Evolutionary conservation across 2,888 invertebrate genomes (phyloP).

Genomic region (Chloromyia formosa): DNA sequence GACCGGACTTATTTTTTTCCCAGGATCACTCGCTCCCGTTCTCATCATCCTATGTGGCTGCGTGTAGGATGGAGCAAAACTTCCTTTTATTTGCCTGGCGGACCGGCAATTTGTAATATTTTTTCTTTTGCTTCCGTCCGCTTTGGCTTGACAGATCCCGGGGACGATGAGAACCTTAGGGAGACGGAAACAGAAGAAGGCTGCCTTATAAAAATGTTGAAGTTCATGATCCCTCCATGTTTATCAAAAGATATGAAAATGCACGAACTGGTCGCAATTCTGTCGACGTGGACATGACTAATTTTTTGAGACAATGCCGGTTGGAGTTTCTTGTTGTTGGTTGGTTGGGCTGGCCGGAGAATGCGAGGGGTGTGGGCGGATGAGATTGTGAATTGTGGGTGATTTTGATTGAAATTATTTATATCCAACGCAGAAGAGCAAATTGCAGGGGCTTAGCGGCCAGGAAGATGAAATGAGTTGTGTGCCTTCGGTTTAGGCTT

Average conservation of each 20-base stretch:
- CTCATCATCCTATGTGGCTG: no score
- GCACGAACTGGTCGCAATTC: conserved; percentile 40
- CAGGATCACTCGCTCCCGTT: not conserved
- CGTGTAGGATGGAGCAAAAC: not conserved
- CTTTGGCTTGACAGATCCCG: conserved; percentile 8
- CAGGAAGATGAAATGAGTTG: no score
- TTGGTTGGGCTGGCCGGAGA: no score
- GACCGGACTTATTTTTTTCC: not conserved
- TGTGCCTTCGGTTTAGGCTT: no score
- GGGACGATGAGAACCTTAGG: not conserved
- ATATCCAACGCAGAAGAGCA: no score
- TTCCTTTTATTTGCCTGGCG: conserved; percentile 3
- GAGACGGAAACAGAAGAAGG: not conserved
- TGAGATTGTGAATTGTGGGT: no score
- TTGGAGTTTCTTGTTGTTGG: not conserved
- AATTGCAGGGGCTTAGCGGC: no score
- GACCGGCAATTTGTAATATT: conserved; percentile 36
- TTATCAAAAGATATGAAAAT: conserved; percentile 44
- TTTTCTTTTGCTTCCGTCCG: conserved; percentile 30
- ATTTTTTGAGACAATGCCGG: conserved; percentile 21
- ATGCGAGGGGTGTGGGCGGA: no score
- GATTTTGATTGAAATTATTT: no score
- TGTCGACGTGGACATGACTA: conserved; percentile 39
- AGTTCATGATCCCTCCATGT: conserved; percentile 16
- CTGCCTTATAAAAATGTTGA: conserved; percentile 20